Base-by-base conservation (phyloP, 2,113 vertebrate genomes). In the Phalacrocorax aristotelis region DNA sequence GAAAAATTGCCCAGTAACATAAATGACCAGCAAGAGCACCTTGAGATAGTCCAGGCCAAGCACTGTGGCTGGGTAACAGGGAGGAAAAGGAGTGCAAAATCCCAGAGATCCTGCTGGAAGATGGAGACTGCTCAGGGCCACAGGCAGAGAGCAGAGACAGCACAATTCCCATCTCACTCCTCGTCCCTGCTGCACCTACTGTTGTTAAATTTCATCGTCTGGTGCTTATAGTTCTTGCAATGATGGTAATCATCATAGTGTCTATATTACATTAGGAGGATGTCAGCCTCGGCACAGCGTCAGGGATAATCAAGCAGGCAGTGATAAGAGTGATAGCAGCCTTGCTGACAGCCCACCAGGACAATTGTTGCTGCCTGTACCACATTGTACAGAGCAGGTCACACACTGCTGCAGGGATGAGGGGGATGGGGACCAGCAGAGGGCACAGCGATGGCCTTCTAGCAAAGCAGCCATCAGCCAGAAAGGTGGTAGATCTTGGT, bases 291-390 rank as follows among this genome's bases (percentile, higher is more conserved):
- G 4, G 87, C 17, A 3, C 76, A n/a, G 86, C 9, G 65, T 93
- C 96, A 94, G 87, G 94, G 94, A 96, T 68, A 95, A 97, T 96
- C 83, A 62, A 87, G 94, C 93, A 94, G 96, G 92, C 95, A 93
- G 93, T 4, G 72, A 69, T 11, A 32, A 44, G 78, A 91, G 83
- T 1, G 7, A 68, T 26, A 46, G 32, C 2, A 4, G 80, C 93
- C 75, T 68, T 3, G 4, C 90, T 93, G 91, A 42, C 93, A 95
- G 91, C 80, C 46, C 0, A 5, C 65, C 64, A 52, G 96, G 82
- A 91, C 17, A 3, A 70, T 18, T 9, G 10, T 61, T 4, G 72
- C 84, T 18, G 79, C 68, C 62, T 34, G 81, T 13, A 30, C 88
- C 58, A 22, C 11, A 4, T 1, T 1, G 6, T 6, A n/a, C 42